Percentiles rank a stretch among this genome's conserved stretches.
These are phyloP conservation scores for Mylabris phalerata DNA, from an alignment of 1,140 invertebrate species.

Conservation along the genomic window DNA sequence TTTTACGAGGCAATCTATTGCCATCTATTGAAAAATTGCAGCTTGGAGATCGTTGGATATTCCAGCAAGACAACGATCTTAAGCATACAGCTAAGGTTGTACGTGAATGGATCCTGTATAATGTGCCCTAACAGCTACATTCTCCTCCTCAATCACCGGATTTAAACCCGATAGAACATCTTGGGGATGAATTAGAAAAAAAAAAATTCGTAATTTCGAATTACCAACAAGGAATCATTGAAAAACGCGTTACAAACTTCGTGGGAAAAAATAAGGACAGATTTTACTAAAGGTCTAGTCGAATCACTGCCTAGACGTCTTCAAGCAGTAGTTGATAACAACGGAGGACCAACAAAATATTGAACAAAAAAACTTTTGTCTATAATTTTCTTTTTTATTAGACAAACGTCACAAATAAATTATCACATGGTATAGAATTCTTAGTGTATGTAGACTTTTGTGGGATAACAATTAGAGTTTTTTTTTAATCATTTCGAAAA, in stretches of 20 bases:
- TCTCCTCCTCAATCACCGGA: constrained; percentile 37
- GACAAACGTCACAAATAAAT: too few relatives aligned
- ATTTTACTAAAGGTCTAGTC: background rate
- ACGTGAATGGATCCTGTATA: background rate
- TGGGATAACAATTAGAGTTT: too few relatives aligned
- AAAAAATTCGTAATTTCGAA: constrained; percentile 11
- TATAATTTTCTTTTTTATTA: too few relatives aligned
- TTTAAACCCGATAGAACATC: constrained; percentile 36
- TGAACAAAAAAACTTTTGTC: too few relatives aligned
- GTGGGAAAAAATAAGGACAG: constrained; percentile 12
- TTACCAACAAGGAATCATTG: constrained; percentile 9
- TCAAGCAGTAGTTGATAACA: too few relatives aligned
- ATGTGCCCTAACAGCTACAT: constrained; percentile 1
- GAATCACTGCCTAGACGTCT: too few relatives aligned
- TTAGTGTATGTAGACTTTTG: too few relatives aligned
- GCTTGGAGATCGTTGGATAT: constrained; percentile 7
- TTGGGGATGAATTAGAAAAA: constrained; percentile 34
- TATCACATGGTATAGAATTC: too few relatives aligned
- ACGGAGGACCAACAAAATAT: too few relatives aligned
- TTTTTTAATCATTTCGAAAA: too few relatives aligned
- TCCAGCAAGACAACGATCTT: constrained; percentile 10
- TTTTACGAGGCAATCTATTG: constrained; percentile 9
- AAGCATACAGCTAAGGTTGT: background rate
- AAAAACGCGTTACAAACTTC: constrained; percentile 12
- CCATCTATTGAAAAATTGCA: constrained; percentile 2